These are phyloP conservation scores for Gracilinanus agilis DNA, from an alignment of 2,113 vertebrate species.

Conservation along the genomic window DNA sequence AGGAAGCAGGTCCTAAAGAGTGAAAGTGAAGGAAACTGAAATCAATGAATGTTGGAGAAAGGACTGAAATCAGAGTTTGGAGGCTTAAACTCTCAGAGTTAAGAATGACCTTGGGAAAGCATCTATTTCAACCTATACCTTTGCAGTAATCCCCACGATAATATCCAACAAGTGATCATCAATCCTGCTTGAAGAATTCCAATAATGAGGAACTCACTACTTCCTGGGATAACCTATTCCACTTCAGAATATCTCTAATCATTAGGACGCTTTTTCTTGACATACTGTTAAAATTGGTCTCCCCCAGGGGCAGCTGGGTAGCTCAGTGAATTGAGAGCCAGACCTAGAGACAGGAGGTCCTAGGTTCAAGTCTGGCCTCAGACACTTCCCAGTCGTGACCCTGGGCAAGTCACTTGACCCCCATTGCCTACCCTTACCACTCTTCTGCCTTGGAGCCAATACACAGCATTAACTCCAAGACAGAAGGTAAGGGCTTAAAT, in stretches of 20 bases:
- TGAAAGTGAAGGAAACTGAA: neutral
- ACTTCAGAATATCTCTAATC: neutral
- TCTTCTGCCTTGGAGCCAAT: no score
- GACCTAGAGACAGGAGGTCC: no score
- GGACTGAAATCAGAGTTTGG: neutral
- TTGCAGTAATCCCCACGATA: neutral
- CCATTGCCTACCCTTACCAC: no score
- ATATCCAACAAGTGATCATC: neutral
- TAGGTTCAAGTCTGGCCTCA: no score
- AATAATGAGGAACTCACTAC: neutral
- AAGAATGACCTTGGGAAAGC: neutral
- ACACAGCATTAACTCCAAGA: no score
- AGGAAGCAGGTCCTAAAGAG: constrained; percentile 24
- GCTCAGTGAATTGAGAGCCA: no score
- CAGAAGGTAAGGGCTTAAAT: no score
- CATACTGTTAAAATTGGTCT: neutral
- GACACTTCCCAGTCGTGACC: no score
- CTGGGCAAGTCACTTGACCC: no score
- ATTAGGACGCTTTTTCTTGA: neutral
- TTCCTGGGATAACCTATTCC: neutral
- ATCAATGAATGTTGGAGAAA: neutral
- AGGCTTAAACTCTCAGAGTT: neutral
- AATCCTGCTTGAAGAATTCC: neutral
- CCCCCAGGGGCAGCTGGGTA: no score
- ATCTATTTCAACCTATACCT: neutral